Base-by-base conservation (phyloP, 2,797 vertebrate genomes). In the Ceryle rudis region DNA sequence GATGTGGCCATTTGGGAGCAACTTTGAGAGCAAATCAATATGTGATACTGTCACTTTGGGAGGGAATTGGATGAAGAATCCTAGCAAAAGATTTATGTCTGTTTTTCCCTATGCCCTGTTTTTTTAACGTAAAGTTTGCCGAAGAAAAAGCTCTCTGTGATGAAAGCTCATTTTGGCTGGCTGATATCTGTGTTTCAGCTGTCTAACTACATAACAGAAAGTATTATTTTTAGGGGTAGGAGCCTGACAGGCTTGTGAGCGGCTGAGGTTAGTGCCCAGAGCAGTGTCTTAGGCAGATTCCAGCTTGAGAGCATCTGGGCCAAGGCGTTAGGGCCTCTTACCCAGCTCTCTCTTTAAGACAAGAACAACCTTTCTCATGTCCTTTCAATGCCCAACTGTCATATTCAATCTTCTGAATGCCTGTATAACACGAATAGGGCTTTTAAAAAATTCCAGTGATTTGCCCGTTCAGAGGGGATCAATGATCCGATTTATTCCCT, bases 281-380 rank as follows among this genome's bases (percentile, higher is more conserved):
- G 51, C 44, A 4, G 8, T 10, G 8, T 65, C 61, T 9, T 15
- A 3, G 0, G 0, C 15, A 7, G 26, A 10, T 46, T 67, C 14
- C 10, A 8, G 44, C 17, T 4, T 66, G 47, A 6, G 39, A 55
- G 21, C 33, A 21, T 44, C 23, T 47, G 35, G 23, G 26, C 81
- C 78, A 20, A 20, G 51, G 79, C 1, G 3, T 14, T 4, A 31
- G 62, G 55, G 22, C 31, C n/a, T 58, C 33, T 61, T n/a, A 14
- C 51, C 12, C 21, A 1, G 1, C 44, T 25, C 31, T 41, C 0
- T 33, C 33, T 23, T 31, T 6, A 37, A 33, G 70, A 22, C 33
- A 20, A 44, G 31, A 88, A 33, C 35, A 37, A 26, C n/a, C 29
- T 79, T 69, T 29, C 57, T 55, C 1, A 0, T 28, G 35, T 70